phyloP scores from a whole-genome alignment of 2,888 invertebrate species.

The Meandrusa payeni region DNA sequence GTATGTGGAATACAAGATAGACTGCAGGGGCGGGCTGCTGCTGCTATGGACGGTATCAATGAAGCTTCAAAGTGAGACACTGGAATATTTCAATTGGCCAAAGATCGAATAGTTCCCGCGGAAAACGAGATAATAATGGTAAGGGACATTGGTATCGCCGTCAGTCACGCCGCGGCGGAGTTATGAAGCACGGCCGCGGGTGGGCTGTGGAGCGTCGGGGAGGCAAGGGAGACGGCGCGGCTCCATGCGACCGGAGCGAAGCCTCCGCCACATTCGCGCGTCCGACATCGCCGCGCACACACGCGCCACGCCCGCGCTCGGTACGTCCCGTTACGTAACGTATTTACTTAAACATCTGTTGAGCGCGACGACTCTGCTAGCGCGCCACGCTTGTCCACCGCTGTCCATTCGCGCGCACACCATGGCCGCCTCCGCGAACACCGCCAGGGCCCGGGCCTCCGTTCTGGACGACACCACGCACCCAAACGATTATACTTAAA shows the following conservation, averaged over 20 bases:
- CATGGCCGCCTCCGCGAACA: conserved; percentile 51
- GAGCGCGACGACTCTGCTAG: conserved; percentile 53
- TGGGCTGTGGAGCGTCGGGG: conserved; percentile 27
- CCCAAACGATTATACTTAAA: conserved; percentile 50
- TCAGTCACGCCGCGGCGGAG: conserved; percentile 34
- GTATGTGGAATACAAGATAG: too few species aligned
- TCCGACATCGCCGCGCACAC: conserved; percentile 52
- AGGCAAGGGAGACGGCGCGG: conserved; percentile 30
- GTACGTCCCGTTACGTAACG: conserved; percentile 66
- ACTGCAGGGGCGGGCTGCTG: too few species aligned
- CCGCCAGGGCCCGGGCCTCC: conserved; percentile 40
- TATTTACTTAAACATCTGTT: conserved; percentile 67
- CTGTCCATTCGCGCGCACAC: conserved; percentile 60
- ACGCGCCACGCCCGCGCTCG: conserved; percentile 52
- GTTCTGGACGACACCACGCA: conserved; percentile 48
- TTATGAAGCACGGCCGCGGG: conserved; percentile 34
- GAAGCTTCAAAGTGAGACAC: neutral
- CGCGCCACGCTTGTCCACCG: conserved; percentile 70
- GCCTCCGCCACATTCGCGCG: conserved; percentile 67
- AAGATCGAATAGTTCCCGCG: neutral
- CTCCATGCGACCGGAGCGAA: conserved; percentile 42
- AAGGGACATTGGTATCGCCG: conserved; percentile 38
- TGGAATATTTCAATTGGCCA: conserved; percentile 4
- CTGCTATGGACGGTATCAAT: too few species aligned
- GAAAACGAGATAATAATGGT: conserved; percentile 24